These are phyloP conservation scores for Lamellibrachia luymesi DNA, from an alignment of 1,140 invertebrate species.

Conservation along the genomic window DNA sequence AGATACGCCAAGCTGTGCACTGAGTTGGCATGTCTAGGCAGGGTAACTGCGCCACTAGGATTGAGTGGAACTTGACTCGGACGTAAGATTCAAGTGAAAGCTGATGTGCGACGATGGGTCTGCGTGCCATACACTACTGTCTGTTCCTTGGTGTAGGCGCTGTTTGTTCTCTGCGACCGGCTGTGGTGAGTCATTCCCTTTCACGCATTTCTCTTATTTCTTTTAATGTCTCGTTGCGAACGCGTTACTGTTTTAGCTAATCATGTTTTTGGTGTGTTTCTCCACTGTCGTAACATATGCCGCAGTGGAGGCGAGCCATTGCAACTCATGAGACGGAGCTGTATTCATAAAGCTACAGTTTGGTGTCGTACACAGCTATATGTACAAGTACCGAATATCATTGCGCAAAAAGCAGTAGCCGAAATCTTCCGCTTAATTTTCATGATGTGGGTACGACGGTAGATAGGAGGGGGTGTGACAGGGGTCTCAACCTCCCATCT, in stretches of 20 bases:
- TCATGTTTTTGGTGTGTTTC: not conserved
- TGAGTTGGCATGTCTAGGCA: not conserved
- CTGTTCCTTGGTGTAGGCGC: not conserved
- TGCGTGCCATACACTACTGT: not conserved
- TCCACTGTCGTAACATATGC: not conserved
- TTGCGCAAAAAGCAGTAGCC: too few relatives aligned
- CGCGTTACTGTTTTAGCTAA: not conserved
- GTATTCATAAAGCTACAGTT: not conserved
- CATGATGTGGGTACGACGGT: too few relatives aligned
- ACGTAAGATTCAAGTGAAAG: not conserved
- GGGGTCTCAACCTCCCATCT: too few relatives aligned
- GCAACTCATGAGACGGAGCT: too few relatives aligned
- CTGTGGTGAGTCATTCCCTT: not conserved
- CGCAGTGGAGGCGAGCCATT: not conserved
- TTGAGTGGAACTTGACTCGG: not conserved
- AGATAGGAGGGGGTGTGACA: too few relatives aligned
- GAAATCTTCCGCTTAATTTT: too few relatives aligned
- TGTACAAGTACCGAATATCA: too few relatives aligned
- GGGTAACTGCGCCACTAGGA: not conserved
- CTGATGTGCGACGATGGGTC: not conserved
- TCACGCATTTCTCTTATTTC: not conserved
- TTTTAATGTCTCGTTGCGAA: not conserved
- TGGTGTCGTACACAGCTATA: not conserved
- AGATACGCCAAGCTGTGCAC: not conserved
- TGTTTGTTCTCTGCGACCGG: not conserved